Base-by-base conservation (phyloP, 1,140 invertebrate genomes). In the Habropoda laboriosa region DNA sequence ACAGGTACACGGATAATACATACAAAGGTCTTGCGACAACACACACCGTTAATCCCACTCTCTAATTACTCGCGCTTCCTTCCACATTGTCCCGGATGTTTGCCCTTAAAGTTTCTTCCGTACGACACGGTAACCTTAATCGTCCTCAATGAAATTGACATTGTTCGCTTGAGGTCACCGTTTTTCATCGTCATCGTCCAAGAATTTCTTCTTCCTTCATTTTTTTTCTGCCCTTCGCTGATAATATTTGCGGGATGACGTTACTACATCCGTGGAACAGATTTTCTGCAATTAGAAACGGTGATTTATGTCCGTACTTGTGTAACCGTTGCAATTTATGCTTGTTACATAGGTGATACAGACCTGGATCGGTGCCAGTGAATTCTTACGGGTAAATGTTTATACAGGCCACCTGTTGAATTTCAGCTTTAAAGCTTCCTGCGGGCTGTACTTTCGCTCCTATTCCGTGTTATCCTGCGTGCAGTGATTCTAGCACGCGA, bases 41-140 rank as follows among this genome's bases (percentile, higher is more conserved):
- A n/a, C n/a, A n/a, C n/a, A n/a, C n/a, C 67, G 57, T 85, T 81
- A 75, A 83, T 86, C 79, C n/a, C 47, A 10, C 55, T 71, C 68
- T 66, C 51, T 79, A 85, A 86, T 86, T 79, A 75, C 21, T 42
- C 16, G 45, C 53, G 61, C 66, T 78, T 86, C 58, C 35, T 78
- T 81, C 61, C 64, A 55, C 63, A 16, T n/a, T 30, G 38, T 42
- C 30, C 47, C 16, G 30, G 40, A 64, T 63, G 32, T 16, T n/a
- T 30, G 77, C 21, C 47, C 66, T 55, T 63, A 45, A 42, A 35
- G 32, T 21, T 42, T 51, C 45, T 5, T 30, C 16, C 21, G 38
- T n/a, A 53, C 40, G 51, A n/a, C 64, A 30, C 30, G 45, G 24
- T 45, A 47, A 45, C 64, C 40, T 27, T 27, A 35, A 45, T 57